These are phyloP conservation scores for Pitangus sulphuratus DNA, from an alignment of 2,797 vertebrate species.

Conservation along the genomic window DNA sequence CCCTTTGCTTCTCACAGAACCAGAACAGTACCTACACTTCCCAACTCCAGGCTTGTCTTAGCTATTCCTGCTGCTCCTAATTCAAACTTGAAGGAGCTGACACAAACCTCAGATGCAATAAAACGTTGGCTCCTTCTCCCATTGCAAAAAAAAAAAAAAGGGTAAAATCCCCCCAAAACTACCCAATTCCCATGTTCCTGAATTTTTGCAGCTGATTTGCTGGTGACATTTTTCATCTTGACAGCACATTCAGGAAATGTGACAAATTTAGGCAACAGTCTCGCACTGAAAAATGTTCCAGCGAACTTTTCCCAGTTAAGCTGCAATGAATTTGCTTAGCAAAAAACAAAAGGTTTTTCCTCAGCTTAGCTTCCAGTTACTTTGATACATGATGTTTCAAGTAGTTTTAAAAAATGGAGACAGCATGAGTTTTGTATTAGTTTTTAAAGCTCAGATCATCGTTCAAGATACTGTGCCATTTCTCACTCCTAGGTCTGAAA, in stretches of 20 bases:
- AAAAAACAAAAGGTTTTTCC: conserved; percentile 56
- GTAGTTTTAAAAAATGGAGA: conserved; percentile 42
- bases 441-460: conserved; percentile 43
- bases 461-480: conserved; percentile 24
- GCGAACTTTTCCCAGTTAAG: conserved; percentile 43
- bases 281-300: conserved; percentile 58
- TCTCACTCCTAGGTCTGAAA: conserved; percentile 1
- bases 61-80: neutral
- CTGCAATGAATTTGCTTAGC: conserved; percentile 59
- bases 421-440: neutral
- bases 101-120: neutral
- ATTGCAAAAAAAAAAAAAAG: neutral
- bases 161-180: neutral
- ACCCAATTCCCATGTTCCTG: neutral
- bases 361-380: conserved; percentile 44
- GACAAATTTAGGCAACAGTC: conserved; percentile 41
- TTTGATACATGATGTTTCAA: conserved; percentile 62
- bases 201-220: conserved; percentile 36
- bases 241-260: conserved; percentile 56
- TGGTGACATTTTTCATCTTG: conserved; percentile 63
- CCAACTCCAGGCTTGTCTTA: neutral
- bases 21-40: neutral
- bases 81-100: neutral
- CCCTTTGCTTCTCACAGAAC: neutral
- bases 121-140: neutral